Evolutionary conservation across 2,113 vertebrate species (phyloP).

Genomic region (Columba livia): DNA sequence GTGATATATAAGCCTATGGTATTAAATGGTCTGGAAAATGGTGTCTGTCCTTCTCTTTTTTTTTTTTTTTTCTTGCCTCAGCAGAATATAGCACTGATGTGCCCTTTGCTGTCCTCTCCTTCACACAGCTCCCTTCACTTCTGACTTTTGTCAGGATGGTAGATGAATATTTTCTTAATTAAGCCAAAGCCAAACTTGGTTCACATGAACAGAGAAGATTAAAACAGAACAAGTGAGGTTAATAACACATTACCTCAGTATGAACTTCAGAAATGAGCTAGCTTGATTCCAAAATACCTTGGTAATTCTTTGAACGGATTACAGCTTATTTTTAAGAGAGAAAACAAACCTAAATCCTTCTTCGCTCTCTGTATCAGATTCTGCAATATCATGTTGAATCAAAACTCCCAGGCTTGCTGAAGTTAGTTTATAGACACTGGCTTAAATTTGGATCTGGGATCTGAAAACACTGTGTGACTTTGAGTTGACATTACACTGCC

Average conservation of each 20-base stretch:
- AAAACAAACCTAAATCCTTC: constrained; percentile 36
- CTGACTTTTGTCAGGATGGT: background rate
- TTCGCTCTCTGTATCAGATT: background rate
- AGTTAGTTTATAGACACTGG: background rate
- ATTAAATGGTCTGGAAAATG: background rate
- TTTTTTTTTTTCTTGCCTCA: background rate
- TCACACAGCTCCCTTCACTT: background rate
- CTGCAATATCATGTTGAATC: background rate
- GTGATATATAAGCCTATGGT: background rate
- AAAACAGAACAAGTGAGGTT: constrained; percentile 28
- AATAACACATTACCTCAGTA: constrained; percentile 9
- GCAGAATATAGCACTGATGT: accelerated
- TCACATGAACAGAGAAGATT: constrained; percentile 8
- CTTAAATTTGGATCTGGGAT: background rate
- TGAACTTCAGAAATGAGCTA: constrained; percentile 39
- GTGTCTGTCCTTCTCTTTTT: background rate
- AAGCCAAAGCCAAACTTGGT: constrained; percentile 2
- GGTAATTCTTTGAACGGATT: constrained; percentile 33
- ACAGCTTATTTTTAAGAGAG: background rate
- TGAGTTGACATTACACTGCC: background rate
- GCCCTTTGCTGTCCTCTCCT: background rate
- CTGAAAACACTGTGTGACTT: background rate
- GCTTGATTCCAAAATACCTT: constrained; percentile 20
- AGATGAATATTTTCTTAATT: constrained; percentile 17
- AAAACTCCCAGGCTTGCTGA: background rate